Percentiles rank a stretch among this genome's conserved stretches.
phyloP scores from a whole-genome alignment of 2,113 vertebrate genomes.

The Tursiops truncatus region DNA sequence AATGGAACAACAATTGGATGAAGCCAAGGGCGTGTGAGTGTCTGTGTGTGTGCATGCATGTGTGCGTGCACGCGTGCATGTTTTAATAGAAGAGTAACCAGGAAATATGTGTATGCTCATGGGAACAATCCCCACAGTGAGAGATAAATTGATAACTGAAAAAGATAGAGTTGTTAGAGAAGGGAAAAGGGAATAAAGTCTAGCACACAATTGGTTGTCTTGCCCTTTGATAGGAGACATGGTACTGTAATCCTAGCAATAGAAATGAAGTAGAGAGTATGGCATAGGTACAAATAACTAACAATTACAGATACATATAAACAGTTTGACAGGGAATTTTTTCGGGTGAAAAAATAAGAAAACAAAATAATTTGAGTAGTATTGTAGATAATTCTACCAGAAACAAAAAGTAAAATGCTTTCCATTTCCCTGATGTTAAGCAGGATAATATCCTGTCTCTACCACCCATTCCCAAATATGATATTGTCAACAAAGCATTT shows the following conservation, averaged over 20 bases:
- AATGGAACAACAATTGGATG: not conserved
- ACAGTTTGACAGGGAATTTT: not conserved
- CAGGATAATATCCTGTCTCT: not conserved
- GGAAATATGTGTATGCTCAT: not conserved
- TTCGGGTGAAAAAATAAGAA: not conserved
- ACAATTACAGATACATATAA: not conserved
- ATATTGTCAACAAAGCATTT: not conserved
- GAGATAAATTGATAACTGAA: not conserved
- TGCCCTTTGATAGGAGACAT: not conserved
- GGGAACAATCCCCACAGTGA: not conserved
- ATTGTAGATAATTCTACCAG: not conserved
- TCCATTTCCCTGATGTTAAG: not conserved
- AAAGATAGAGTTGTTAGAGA: not conserved
- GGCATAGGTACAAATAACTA: not conserved
- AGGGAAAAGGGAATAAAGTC: not conserved
- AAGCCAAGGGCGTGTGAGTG: not conserved
- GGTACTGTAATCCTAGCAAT: not conserved
- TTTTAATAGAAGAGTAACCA: not conserved
- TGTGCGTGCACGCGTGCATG: not conserved
- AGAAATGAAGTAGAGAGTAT: not conserved
- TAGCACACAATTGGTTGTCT: not conserved
- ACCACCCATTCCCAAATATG: not conserved
- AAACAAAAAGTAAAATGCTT: not conserved
- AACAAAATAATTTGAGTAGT: not conserved
- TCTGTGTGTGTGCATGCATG: fast-evolving